Evolutionary conservation across 2,797 vertebrate genomes (phyloP).

Genomic region (Ctenochaetus hawaiiensis): DNA sequence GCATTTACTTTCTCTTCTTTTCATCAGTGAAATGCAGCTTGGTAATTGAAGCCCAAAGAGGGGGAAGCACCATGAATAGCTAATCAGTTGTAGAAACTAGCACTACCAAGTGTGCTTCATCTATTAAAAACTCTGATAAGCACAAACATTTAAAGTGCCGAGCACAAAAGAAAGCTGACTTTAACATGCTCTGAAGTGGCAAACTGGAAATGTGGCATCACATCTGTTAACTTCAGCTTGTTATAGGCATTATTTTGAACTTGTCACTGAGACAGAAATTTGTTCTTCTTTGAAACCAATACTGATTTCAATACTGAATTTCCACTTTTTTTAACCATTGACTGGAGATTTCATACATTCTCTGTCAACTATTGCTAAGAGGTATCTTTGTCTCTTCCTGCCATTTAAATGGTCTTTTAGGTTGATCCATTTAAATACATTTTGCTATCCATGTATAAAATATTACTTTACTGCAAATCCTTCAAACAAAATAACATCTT

Average conservation of each 20-base stretch:
- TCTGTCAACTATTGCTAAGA: not conserved
- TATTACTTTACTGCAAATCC: not conserved
- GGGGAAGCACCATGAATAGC: conserved; percentile 52
- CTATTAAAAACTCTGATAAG: conserved; percentile 50
- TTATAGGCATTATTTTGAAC: not conserved
- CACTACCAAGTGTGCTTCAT: conserved; percentile 47
- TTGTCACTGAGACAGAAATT: too few species aligned
- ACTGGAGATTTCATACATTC: not conserved
- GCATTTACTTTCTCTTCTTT: conserved; percentile 32
- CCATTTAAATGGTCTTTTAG: not conserved
- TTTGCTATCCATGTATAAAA: not conserved
- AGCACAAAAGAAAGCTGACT: conserved; percentile 33
- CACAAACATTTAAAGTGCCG: conserved; percentile 30
- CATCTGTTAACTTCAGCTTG: not conserved
- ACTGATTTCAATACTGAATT: not conserved
- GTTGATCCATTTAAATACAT: not conserved
- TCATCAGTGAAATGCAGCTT: conserved; percentile 37
- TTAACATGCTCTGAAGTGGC: conserved; percentile 30
- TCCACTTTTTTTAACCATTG: not conserved
- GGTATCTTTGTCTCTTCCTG: not conserved
- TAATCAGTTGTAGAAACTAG: conserved; percentile 58
- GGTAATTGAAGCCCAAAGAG: conserved; percentile 49
- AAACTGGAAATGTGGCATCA: conserved; percentile 11
- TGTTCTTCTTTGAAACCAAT: not conserved
- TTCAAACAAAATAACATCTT: not conserved